Evolutionary conservation across 2,888 invertebrate genomes (phyloP).

Genomic region (Nomada goodeniana): DNA sequence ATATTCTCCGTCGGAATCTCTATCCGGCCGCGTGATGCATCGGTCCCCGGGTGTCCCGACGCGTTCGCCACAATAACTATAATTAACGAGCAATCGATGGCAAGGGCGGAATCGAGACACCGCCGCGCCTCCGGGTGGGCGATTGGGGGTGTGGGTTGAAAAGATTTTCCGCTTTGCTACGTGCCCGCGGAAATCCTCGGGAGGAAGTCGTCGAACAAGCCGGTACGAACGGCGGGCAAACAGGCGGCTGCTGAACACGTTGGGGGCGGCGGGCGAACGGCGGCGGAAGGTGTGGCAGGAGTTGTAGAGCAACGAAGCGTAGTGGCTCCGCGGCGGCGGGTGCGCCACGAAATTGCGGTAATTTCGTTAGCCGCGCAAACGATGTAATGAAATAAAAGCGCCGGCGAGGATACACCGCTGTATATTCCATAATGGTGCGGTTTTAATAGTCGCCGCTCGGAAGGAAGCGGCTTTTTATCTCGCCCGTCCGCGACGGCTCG

Average conservation of each 20-base stretch:
- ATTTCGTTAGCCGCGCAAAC: slow-evolving; percentile 75
- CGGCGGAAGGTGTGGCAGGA: neutral
- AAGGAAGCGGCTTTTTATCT: slow-evolving; percentile 67
- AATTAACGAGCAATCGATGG: slow-evolving; percentile 52
- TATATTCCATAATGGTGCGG: slow-evolving; percentile 64
- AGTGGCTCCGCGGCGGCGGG: slow-evolving; percentile 29
- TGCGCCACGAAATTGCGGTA: slow-evolving; percentile 73
- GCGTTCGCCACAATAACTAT: slow-evolving; percentile 31
- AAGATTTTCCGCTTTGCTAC: slow-evolving; percentile 49
- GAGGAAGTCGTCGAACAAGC: slow-evolving; percentile 16
- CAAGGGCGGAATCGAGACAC: slow-evolving; percentile 21
- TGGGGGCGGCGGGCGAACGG: neutral
- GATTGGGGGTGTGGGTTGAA: neutral
- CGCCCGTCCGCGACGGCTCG: slow-evolving; percentile 38
- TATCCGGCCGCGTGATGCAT: slow-evolving; percentile 22
- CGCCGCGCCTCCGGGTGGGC: neutral
- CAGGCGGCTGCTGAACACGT: neutral
- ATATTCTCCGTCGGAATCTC: slow-evolving; percentile 20
- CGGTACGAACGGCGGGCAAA: neutral
- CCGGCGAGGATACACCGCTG: slow-evolving; percentile 57
- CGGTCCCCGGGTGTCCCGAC: slow-evolving; percentile 24
- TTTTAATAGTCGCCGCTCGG: slow-evolving; percentile 67
- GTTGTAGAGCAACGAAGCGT: slow-evolving; percentile 18
- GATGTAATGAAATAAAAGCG: slow-evolving; percentile 76
- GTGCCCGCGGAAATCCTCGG: slow-evolving; percentile 33